A percentile compares a stretch with the other conserved stretches of the same genome.
phyloP scores from a whole-genome alignment of 2,888 invertebrate species.

The Zygogramma bicolorata region DNA sequence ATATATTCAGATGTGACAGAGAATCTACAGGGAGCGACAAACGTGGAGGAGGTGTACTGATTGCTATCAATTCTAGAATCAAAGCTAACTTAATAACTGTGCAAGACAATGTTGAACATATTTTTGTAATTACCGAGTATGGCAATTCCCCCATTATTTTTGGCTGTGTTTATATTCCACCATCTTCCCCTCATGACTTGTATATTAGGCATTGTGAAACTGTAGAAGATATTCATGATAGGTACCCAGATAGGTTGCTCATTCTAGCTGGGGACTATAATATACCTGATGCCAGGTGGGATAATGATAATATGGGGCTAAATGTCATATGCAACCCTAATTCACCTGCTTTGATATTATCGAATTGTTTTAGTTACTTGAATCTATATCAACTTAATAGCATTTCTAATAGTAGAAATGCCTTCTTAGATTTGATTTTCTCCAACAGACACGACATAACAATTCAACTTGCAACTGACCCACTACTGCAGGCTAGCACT shows the following conservation, averaged over 20 bases:
- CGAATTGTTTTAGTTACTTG: conserved; percentile 6
- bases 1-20: conserved; percentile 14
- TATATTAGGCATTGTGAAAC: conserved; percentile 13
- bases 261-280: conserved; percentile 8
- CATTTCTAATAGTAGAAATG: conserved; percentile 8
- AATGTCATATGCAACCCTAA: not conserved
- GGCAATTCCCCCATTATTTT: conserved; percentile 7
- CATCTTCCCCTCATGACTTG: conserved; percentile 4
- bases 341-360: conserved; percentile 11
- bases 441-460: conserved; percentile 2
- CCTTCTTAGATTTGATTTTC: conserved; percentile 9
- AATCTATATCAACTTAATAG: conserved; percentile 2
- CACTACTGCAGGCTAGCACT: not conserved
- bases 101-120: conserved; percentile 3
- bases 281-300: conserved; percentile 14
- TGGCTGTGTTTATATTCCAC: conserved; percentile 14
- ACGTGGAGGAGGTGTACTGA: conserved; percentile 7
- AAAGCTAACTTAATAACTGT: conserved; percentile 1
- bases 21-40: conserved; percentile 9
- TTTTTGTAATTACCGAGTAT: conserved; percentile 4
- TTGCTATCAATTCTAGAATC: not conserved
- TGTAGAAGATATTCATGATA: conserved; percentile 6
- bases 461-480: conserved; percentile 5
- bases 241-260: conserved; percentile 3
- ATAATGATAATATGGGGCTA: conserved; percentile 8